Evolutionary conservation across 2,888 invertebrate genomes (phyloP), one percentile per base, ranked within the genome.

Genomic region (Protophormia terraenovae): DNA sequence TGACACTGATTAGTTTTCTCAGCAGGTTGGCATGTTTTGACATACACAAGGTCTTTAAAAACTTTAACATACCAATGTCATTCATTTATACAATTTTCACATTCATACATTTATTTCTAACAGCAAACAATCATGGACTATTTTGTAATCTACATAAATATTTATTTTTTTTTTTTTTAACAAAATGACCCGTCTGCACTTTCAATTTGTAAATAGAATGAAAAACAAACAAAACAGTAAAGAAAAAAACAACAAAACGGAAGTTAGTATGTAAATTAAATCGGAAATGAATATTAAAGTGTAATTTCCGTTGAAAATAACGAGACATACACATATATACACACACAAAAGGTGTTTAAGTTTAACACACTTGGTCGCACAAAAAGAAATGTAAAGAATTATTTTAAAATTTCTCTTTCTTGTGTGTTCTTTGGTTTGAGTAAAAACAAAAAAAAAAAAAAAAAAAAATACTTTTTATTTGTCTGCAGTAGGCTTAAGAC

Each of bases 201-300:
- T 79, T 38, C 29, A 32, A 41, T 53, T 71, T 35, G 7, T 58
- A 32, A 77, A 24, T 22, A 66, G 19, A 16, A 53, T 19, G 16
- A 32, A 60, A 16, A 22, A 41, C 5, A 38, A 67, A 27, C 35
- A 62, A 7, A 16, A 53, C 10, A 19, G 41, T 50, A 71, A 32
- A 29, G 32, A 50, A 50, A 58, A 58, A 8, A 35, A 58, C 12
- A 45, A 38, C n/a, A 45, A 64, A 80, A 38, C 67, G 79, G 73
- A 83, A 75, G 79, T 79, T 38, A 69, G 73, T 69, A 82, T 78
- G 85, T 67, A 85, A 78, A 85, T 85, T 69, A 73, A 83, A 82
- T 73, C 69, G 85, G 85, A 85, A 85, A 85, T 85, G 77, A 82
- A 78, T 85, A 82, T 82, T 82, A 69, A 85, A 78, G 85, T 85